phyloP scores from a whole-genome alignment of 2,797 vertebrate genomes.

The Sebastiscus albofasciatus region DNA sequence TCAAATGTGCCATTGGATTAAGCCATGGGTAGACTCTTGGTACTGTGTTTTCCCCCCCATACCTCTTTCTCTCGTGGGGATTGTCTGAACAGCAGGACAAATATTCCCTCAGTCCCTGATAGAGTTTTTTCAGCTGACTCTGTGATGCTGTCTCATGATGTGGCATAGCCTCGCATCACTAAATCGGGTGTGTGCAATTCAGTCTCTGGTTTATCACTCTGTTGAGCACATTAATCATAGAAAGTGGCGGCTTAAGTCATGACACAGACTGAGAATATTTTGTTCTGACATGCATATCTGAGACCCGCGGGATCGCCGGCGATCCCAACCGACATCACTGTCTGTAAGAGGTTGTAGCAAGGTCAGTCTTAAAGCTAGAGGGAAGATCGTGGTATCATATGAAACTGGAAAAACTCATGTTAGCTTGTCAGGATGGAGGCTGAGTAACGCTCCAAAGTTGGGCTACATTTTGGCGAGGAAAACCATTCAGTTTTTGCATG shows the following conservation, averaged over 20 bases:
- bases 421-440: too few relatives aligned
- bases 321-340: not conserved
- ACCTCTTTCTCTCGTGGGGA: slow-evolving; percentile 40
- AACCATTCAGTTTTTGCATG: too few relatives aligned
- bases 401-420: not conserved
- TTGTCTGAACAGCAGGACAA: slow-evolving; percentile 36
- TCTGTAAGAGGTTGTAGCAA: not conserved
- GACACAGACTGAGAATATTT: not conserved
- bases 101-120: slow-evolving; percentile 42
- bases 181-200: not conserved
- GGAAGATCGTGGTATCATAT: not conserved
- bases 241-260: not conserved
- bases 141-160: slow-evolving; percentile 37
- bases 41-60: slow-evolving; percentile 16
- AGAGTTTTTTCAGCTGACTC: slow-evolving; percentile 43
- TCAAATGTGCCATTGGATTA: slow-evolving; percentile 27
- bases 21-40: slow-evolving; percentile 42
- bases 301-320: too few relatives aligned
- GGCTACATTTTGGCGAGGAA: too few relatives aligned
- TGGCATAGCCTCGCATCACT: not conserved
- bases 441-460: not conserved
- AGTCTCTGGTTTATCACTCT: not conserved
- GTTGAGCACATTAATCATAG: not conserved
- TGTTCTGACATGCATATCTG: not conserved
- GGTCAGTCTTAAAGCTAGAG: not conserved